These are phyloP conservation scores for Buathra laborator DNA, from an alignment of 2,888 invertebrate genomes.

Conservation along the genomic window DNA sequence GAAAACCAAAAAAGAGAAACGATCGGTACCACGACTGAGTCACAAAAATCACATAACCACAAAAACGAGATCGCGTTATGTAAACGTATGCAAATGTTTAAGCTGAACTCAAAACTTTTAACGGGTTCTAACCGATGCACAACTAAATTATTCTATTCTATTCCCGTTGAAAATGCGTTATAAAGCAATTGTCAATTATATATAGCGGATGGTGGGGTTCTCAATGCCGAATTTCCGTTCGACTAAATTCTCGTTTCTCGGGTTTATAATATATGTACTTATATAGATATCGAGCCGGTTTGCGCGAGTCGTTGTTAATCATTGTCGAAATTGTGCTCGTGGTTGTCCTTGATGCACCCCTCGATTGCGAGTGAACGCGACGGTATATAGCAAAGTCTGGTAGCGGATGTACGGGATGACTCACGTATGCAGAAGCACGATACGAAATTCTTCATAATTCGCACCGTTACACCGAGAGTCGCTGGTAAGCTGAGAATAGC, in stretches of 20 bases:
- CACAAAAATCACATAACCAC: too few species aligned
- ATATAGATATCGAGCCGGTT: slow-evolving; percentile 3
- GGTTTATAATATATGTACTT: too few species aligned
- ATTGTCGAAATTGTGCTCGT: neutral
- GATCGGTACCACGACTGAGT: too few species aligned
- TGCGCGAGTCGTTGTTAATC: neutral
- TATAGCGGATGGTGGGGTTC: too few species aligned
- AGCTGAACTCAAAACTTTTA: too few species aligned
- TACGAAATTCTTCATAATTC: slow-evolving; percentile 10
- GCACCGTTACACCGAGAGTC: neutral
- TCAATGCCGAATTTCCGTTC: slow-evolving; percentile 11
- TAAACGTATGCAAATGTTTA: too few species aligned
- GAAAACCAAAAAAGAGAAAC: too few species aligned
- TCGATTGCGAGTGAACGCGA: neutral
- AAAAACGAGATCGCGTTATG: too few species aligned
- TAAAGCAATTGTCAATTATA: neutral
- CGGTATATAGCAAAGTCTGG: neutral
- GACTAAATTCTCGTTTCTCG: neutral
- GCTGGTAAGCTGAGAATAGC: slow-evolving; percentile 1
- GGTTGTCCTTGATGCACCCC: neutral
- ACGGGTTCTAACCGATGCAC: too few species aligned
- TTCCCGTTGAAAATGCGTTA: neutral
- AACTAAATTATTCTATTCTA: too few species aligned
- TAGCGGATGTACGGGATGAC: slow-evolving; percentile 9
- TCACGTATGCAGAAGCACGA: neutral